Evolutionary conservation across 2,113 vertebrate genomes (phyloP), one percentile per base, ranked within the genome.

Genomic region (Xenopus laevis): DNA sequence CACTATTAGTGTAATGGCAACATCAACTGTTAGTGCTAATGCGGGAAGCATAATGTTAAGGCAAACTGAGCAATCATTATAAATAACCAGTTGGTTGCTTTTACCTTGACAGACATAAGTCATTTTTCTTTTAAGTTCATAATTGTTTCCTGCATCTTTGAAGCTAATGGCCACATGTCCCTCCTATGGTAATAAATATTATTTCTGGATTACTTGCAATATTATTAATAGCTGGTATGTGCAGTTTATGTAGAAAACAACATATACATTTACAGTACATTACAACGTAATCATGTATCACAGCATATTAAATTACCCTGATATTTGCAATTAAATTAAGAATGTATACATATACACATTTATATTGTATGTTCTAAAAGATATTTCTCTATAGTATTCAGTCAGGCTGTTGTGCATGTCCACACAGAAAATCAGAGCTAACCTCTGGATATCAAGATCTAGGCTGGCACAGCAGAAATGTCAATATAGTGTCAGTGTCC

Each of bases 61-160:
- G 55, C 66, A 77, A 70, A 70, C 45, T 64, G 74, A 77, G 74
- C 74, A 77, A 70, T 77, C 58, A 77, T 64, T 63, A 77, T 77
- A 77, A 77, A 77, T 77, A 77, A 77, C 74, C 50, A 63, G 66
- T 70, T 53, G 46, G 68, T 70, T 55, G 74, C 74, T 77, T 77
- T 77, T 77, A 77, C 50, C 60, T 70, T 77, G 74, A 77, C 74
- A 70, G 59, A 70, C 20, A 70, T 70, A 77, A 70, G 55, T 77
- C 74, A 70, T 70, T 63, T 63, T 76, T 68, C 74, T 23, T 33
- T 47, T 57, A 64, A 77, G 66, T 77, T 77, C 73, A 57, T 57
- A 57, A 60, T 77, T 59, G 69, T 77, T 77, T 77, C 74, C 74
- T 78, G 53, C 11, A n/a, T 68, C 47, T 63, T 68, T 63, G 64